phyloP scores from a whole-genome alignment of 2,888 invertebrate species.

The Caenorhabditis parvicauda region DNA sequence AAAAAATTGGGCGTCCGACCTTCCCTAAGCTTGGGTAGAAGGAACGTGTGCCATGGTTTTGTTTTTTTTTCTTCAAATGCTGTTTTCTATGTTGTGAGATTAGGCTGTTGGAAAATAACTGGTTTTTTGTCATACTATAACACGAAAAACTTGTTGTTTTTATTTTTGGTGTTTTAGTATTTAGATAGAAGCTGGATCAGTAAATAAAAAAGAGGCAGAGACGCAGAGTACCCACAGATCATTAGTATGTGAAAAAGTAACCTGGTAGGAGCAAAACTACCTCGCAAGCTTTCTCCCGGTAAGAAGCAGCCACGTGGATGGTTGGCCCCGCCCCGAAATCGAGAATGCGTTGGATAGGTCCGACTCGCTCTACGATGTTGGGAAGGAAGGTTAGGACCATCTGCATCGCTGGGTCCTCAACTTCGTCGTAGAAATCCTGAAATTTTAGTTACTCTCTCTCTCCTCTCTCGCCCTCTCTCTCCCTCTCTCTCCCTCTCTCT shows the following conservation, averaged over 20 bases:
- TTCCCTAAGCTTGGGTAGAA: too few species aligned
- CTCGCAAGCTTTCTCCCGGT: constrained; percentile 48
- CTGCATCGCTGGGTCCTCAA: constrained; percentile 61
- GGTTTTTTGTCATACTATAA: too few species aligned
- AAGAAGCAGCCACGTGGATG: constrained; percentile 56
- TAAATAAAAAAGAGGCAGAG: not conserved
- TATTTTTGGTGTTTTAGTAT: too few species aligned
- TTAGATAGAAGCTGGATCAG: too few species aligned
- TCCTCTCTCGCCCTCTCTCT: too few species aligned
- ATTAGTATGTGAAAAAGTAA: not conserved
- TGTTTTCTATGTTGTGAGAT: too few species aligned
- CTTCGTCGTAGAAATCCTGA: constrained; percentile 55
- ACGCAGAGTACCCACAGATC: not conserved
- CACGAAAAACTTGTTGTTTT: too few species aligned
- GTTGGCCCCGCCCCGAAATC: constrained; percentile 56
- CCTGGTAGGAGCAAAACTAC: constrained; percentile 26
- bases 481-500: too few species aligned
- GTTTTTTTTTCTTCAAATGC: too few species aligned
- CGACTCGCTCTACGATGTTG: constrained; percentile 49
- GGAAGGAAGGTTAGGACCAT: constrained; percentile 59
- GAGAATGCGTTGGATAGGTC: constrained; percentile 27
- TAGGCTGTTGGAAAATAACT: too few species aligned
- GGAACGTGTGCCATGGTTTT: too few species aligned
- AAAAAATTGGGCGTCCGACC: too few species aligned
- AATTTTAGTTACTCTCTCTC: constrained; percentile 6